Base-by-base conservation (phyloP, 2,888 invertebrate species). In the Priocnemis perturbator region DNA sequence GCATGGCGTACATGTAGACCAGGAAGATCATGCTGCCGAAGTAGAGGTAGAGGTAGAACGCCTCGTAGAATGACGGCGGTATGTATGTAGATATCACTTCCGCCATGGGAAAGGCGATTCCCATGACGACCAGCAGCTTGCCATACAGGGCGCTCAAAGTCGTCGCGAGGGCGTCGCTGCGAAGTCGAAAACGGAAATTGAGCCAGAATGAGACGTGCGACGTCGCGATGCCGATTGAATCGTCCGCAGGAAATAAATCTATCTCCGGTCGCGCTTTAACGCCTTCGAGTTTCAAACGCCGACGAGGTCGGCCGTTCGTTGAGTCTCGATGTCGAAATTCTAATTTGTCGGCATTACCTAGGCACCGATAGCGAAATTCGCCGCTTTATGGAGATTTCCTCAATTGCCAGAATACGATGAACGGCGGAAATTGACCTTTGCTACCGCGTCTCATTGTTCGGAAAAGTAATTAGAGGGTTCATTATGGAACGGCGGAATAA, bases 41-140 rank as follows among this genome's bases (percentile, higher is more conserved):
- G 90, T 96, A 96, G 76, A 96, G 92, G 89, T 96, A 96, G 75
- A 96, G 90, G 90, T 96, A 96, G 90, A 95, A 96, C 14, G 94
- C 96, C 92, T 97, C 97, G 90, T 97, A 97, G 90, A 96, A 97
- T 37, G 96, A 96, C 76, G 96, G 96, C 84, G 97, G 97, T 87
- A 97, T 96, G 90, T 96, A 96, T 21, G 96, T 96, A 55, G 97
- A 97, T 87, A 97, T 97, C 81, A 97, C 97, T 92, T 98, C 97
- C 73, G 98, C 96, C 94, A 98, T 95, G 61, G 98, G 98, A 90
- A 98, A 97, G 17, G 97, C 97, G 76, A 97, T 94, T 73, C 98
- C 98, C 95, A 97, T 96, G 57, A 98, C 97, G 52, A 98, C 97
- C 82, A 98, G 90, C 61, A 98, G 92, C 90, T 98, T 97, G 57